Conservation (phyloP, 2,113 vertebrate genomes). For the Gymnobelideus leadbeateri region DNA sequence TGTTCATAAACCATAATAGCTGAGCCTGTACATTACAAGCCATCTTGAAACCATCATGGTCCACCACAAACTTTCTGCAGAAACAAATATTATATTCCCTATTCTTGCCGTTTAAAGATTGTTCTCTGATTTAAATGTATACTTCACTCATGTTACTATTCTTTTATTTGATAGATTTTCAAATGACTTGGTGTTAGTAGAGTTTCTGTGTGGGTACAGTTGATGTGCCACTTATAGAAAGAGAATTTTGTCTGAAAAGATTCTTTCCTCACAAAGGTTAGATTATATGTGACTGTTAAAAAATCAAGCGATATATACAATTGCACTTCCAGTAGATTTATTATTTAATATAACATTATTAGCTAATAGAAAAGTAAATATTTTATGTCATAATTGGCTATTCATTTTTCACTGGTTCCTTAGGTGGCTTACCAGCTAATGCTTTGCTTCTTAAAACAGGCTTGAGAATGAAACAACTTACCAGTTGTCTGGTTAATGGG, state of each 20-base stretch:
- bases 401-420: background rate
- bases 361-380: background rate
- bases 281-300: background rate
- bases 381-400: background rate
- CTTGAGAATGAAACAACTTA: constrained; percentile 36
- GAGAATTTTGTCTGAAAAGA: background rate
- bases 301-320: background rate
- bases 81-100: background rate
- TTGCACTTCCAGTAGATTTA: background rate
- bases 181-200: background rate
- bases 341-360: background rate
- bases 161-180: background rate
- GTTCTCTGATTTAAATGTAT: background rate
- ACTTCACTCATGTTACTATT: background rate
- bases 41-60: background rate
- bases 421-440: background rate
- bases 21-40: background rate
- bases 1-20: background rate
- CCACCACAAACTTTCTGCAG: background rate
- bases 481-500: background rate
- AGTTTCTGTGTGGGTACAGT: background rate
- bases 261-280: background rate
- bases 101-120: background rate
- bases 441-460: background rate
- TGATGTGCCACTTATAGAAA: background rate